Evolutionary conservation across 2,797 vertebrate species (phyloP).

Genomic region (Fundulus diaphanus): DNA sequence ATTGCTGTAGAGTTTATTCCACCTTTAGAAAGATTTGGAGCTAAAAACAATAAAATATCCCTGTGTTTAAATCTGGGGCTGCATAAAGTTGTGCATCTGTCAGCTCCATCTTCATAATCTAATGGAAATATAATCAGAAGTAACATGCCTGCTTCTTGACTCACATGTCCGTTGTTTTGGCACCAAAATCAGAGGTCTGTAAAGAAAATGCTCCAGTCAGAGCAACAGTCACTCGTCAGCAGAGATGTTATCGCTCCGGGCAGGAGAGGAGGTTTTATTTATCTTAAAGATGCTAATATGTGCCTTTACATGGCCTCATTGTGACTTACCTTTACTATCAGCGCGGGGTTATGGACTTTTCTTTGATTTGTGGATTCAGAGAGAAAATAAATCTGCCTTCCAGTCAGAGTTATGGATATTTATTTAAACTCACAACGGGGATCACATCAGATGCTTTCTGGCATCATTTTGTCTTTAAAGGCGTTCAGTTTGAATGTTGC

Average conservation of each 20-base stretch:
- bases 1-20: background rate
- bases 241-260: constrained; percentile 39
- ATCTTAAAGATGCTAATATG: constrained; percentile 28
- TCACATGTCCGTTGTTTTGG: constrained; percentile 26
- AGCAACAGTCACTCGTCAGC: constrained; percentile 22
- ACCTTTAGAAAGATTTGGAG: background rate
- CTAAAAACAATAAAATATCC: background rate
- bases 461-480: constrained; percentile 7
- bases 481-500: background rate
- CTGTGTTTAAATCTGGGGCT: background rate
- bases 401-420: constrained; percentile 8
- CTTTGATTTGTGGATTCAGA: constrained; percentile 11
- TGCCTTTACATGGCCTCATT: constrained; percentile 1
- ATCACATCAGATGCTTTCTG: background rate
- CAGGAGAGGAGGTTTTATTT: constrained; percentile 4
- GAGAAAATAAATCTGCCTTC: background rate
- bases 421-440: constrained; percentile 16
- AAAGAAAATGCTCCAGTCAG: constrained; percentile 20
- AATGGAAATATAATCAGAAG: constrained; percentile 6
- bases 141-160: constrained; percentile 6
- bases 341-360: constrained; percentile 27
- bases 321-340: background rate
- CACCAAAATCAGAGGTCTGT: constrained; percentile 1
- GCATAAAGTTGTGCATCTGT: background rate
- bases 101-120: background rate